A percentile compares a stretch with the other conserved stretches of the same genome.
Evolutionary conservation across 2,113 vertebrate species (phyloP).

Genomic region (Eurypyga helias): DNA sequence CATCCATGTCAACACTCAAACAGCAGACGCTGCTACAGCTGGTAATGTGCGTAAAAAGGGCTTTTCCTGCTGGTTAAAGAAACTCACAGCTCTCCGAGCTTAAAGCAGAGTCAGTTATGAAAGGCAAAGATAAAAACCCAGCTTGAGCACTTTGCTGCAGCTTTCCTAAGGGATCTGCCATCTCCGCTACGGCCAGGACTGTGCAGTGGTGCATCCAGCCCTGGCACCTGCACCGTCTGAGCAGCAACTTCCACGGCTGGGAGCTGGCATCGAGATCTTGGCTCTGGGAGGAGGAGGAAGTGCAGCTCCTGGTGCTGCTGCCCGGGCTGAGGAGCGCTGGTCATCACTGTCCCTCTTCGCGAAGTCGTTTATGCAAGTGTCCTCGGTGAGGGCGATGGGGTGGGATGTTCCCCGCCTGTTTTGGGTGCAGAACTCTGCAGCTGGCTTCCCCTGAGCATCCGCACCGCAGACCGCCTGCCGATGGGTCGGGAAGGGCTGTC

Average conservation of each 20-base stretch:
- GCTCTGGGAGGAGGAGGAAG: neutral
- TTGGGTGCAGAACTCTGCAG: neutral
- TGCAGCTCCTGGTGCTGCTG: neutral
- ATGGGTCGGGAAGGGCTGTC: neutral
- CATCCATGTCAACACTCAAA: neutral
- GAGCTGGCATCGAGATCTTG: accelerated
- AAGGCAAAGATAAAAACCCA: neutral
- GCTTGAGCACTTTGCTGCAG: neutral
- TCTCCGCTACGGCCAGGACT: accelerated
- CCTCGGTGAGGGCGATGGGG: neutral
- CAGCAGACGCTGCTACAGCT: neutral
- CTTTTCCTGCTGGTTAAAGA: neutral
- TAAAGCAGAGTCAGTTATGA: neutral
- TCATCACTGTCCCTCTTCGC: neutral
- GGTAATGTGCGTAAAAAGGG: accelerated
- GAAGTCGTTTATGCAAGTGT: accelerated
- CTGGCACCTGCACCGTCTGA: neutral
- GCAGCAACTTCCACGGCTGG: neutral
- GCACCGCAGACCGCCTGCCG: neutral
- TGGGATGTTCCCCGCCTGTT: neutral
- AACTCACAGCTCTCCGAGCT: neutral
- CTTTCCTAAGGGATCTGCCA: neutral
- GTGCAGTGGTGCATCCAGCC: neutral
- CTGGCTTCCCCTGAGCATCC: neutral
- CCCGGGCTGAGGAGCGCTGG: neutral